Evolutionary conservation across 2,888 invertebrate genomes (phyloP).

Genomic region (Trilocha varians): DNA sequence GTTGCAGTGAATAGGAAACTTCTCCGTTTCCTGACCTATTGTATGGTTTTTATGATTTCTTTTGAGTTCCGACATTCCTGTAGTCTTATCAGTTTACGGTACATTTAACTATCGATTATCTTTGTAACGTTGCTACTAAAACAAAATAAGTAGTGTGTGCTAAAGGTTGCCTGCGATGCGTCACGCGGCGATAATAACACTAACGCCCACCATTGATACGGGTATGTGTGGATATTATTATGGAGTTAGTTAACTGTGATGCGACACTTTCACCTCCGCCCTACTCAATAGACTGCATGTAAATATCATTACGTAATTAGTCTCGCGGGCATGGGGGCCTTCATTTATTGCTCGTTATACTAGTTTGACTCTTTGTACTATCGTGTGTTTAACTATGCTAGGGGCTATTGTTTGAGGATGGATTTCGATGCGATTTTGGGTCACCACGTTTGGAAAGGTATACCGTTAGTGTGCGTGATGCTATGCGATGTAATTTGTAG

Average conservation of each 20-base stretch:
- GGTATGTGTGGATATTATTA: conserved; percentile 26
- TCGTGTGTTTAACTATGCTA: too few relatives aligned
- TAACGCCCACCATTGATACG: conserved; percentile 36
- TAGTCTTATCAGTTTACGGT: too few relatives aligned
- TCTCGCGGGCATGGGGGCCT: background rate
- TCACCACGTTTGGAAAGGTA: conserved; percentile 5
- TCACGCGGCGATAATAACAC: conserved; percentile 15
- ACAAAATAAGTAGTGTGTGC: background rate
- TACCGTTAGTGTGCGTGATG: conserved; percentile 17
- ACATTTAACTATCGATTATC: too few relatives aligned
- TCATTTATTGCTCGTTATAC: background rate
- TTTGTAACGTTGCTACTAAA: too few relatives aligned
- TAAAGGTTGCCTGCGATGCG: background rate
- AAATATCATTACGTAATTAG: conserved; percentile 20
- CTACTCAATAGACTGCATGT: conserved; percentile 39
- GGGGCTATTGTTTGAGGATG: background rate
- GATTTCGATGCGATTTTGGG: background rate
- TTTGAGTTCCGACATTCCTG: too few relatives aligned
- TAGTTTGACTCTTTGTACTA: too few relatives aligned
- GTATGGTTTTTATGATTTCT: too few relatives aligned
- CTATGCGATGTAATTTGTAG: conserved; percentile 8
- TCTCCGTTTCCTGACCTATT: too few relatives aligned
- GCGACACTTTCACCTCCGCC: conserved; percentile 60
- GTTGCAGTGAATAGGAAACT: too few relatives aligned
- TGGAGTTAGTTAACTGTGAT: conserved; percentile 29